A percentile compares a stretch with the other conserved stretches of the same genome.
These are phyloP conservation scores for Scaptomyza parva DNA, from an alignment of 2,888 invertebrate species.

Conservation along the genomic window DNA sequence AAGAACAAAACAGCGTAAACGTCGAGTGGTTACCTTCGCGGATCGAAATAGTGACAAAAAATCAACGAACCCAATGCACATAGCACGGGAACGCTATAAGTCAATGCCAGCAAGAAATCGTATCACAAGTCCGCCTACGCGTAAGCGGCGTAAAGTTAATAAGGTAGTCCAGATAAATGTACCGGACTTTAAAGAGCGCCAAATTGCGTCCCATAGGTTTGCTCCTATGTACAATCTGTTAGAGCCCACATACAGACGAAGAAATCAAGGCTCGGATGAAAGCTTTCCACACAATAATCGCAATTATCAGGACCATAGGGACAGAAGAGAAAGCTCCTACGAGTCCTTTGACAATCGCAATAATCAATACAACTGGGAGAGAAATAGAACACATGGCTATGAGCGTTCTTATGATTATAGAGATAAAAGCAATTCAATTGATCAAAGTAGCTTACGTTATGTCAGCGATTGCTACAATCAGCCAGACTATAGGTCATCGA, in stretches of 20 bases:
- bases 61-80: not conserved
- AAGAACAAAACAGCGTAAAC: not conserved
- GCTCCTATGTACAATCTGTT: not conserved
- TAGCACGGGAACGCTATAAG: not conserved
- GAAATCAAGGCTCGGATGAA: conserved; percentile 3
- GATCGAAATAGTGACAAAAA: not conserved
- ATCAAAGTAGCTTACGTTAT: not conserved
- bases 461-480: not conserved
- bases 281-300: not conserved
- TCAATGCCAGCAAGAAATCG: not conserved
- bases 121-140: not conserved
- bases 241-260: not conserved
- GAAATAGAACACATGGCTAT: not conserved
- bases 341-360: not conserved
- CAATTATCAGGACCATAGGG: not conserved
- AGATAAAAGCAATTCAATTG: not conserved
- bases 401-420: not conserved
- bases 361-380: not conserved
- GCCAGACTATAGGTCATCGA: not conserved
- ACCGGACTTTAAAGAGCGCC: not conserved
- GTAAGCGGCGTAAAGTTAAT: not conserved
- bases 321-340: not conserved
- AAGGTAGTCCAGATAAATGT: not conserved
- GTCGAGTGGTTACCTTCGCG: conserved; percentile 6
- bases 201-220: not conserved